These are phyloP conservation scores for Numenius phaeopus DNA, from an alignment of 2,797 vertebrate genomes.

Conservation along the genomic window DNA sequence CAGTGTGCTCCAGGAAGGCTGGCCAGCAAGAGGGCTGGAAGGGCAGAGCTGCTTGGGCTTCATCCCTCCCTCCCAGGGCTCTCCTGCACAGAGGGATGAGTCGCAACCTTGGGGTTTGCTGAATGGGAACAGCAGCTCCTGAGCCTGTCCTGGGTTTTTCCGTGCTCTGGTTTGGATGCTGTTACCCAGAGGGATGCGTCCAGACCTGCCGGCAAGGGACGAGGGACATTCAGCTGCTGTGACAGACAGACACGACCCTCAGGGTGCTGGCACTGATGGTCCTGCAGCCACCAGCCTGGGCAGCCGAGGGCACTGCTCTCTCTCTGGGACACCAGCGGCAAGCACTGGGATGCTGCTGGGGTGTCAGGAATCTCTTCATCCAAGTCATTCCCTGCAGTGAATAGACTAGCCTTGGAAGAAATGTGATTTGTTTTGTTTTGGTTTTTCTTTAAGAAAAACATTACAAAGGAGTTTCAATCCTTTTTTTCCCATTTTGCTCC, in stretches of 20 bases:
- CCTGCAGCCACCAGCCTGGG: not conserved
- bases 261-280: not conserved
- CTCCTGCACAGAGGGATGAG: fast-evolving
- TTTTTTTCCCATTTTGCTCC: not conserved
- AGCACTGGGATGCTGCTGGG: fast-evolving
- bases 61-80: not conserved
- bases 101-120: no score
- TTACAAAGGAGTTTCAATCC: not conserved
- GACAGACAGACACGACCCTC: fast-evolving
- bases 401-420: not conserved
- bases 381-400: not conserved
- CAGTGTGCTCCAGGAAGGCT: not conserved
- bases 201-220: no score
- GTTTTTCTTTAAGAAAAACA: not conserved
- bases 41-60: not conserved
- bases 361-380: fast-evolving
- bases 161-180: not conserved
- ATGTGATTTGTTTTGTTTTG: not conserved
- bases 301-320: no score
- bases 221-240: fast-evolving
- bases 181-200: not conserved
- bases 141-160: not conserved
- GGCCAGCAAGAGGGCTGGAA: not conserved
- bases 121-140: no score
- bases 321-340: not conserved